Percentiles rank a stretch among this genome's conserved stretches.
phyloP scores from a whole-genome alignment of 1,140 invertebrate species.

The Chymomyza costata region DNA sequence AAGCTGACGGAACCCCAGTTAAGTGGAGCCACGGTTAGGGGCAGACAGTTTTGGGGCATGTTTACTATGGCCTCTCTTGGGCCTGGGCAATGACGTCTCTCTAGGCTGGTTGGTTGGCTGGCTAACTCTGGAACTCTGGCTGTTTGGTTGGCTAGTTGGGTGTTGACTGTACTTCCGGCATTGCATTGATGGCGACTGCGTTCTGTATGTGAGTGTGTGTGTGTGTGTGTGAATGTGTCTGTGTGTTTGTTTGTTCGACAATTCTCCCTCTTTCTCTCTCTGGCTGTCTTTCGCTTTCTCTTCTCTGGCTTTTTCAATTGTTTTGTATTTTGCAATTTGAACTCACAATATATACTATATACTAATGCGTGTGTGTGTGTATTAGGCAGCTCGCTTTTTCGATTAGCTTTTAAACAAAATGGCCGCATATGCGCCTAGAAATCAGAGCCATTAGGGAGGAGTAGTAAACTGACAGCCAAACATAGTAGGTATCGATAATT shows the following conservation, averaged over 20 bases:
- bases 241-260: too few species aligned
- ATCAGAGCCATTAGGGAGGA: too few species aligned
- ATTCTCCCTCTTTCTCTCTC: too few species aligned
- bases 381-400: conserved; percentile 6
- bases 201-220: not conserved
- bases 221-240: not conserved
- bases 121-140: not conserved
- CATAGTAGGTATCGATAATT: too few species aligned
- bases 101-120: not conserved
- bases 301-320: too few species aligned
- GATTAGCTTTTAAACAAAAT: conserved; percentile 23
- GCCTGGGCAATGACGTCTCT: not conserved
- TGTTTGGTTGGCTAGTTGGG: conserved; percentile 21
- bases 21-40: too few species aligned
- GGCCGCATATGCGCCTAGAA: conserved; percentile 1
- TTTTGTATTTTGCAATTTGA: too few species aligned
- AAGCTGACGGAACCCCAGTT: too few species aligned
- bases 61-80: conserved; percentile 7
- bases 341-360: too few species aligned
- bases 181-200: conserved; percentile 8
- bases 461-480: too few species aligned
- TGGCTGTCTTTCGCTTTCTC: too few species aligned
- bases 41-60: not conserved
- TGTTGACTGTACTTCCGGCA: conserved; percentile 41
- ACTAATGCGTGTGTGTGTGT: conserved; percentile 11